Conservation (phyloP, 2,888 invertebrate species). For the Rhogogaster chlorosoma region DNA sequence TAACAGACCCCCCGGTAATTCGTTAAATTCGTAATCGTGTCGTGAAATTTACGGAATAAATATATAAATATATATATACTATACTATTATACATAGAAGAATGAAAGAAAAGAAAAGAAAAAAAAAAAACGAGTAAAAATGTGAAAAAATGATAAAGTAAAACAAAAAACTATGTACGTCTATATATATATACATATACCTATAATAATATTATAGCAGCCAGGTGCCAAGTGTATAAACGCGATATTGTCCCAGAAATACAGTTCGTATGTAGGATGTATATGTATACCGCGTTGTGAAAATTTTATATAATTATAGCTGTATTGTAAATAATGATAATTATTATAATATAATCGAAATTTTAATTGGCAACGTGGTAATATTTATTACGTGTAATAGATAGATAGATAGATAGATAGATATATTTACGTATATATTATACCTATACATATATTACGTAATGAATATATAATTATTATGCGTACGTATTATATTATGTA, state of each 20-base stretch:
- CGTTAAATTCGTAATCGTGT: slow-evolving; percentile 13
- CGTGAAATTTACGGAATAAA: not conserved
- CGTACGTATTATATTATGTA: not conserved
- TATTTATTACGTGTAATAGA: not conserved
- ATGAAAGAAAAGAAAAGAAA: not conserved
- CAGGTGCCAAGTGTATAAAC: slow-evolving; percentile 17
- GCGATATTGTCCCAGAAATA: slow-evolving; percentile 21
- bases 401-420: slow-evolving; percentile 29
- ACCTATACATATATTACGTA: not conserved
- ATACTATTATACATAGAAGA: not conserved
- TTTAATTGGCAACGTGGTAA: slow-evolving; percentile 6
- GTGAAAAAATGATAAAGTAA: not conserved
- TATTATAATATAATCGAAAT: not conserved
- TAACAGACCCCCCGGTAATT: not conserved
- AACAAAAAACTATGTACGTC: not conserved
- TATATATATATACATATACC: not conserved
- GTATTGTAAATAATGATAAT: slow-evolving; percentile 17
- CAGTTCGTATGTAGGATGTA: not conserved
- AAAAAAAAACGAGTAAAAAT: not conserved
- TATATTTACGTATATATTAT: not conserved
- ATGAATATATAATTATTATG: slow-evolving; percentile 16
- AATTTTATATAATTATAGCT: not conserved
- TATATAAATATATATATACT: not conserved
- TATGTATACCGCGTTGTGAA: slow-evolving; percentile 1
- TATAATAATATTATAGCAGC: not conserved